Evolutionary conservation across 2,113 vertebrate genomes (phyloP).

Genomic region (Vombatus ursinus): DNA sequence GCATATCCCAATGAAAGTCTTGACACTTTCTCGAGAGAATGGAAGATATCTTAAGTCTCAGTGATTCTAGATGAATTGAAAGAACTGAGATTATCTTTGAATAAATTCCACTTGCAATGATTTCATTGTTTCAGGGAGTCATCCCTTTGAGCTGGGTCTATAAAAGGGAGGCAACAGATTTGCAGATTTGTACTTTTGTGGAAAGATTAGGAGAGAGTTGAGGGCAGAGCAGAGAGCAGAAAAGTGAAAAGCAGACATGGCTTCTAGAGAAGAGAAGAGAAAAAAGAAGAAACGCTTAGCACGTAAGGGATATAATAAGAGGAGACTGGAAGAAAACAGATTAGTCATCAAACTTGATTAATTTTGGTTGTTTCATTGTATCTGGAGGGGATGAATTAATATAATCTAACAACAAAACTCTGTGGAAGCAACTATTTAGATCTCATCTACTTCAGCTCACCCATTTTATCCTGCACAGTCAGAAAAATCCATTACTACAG

Average conservation of each 20-base stretch:
- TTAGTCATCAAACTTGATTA: conserved; percentile 29
- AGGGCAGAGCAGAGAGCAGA: not conserved
- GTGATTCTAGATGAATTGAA: not conserved
- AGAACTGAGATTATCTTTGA: not conserved
- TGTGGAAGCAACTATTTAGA: conserved; percentile 32
- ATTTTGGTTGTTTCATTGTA: not conserved
- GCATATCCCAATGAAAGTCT: not conserved
- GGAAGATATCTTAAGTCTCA: not conserved
- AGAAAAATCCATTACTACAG: conserved; percentile 43
- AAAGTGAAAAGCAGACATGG: not conserved
- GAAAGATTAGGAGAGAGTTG: not conserved
- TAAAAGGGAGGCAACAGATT: not conserved
- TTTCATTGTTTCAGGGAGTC: not conserved
- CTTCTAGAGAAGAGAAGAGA: not conserved
- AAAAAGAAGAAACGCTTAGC: not conserved
- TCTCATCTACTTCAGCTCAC: conserved; percentile 39
- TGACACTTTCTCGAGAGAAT: not conserved
- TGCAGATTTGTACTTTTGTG: not conserved
- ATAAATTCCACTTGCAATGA: not conserved
- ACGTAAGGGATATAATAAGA: conserved; percentile 21
- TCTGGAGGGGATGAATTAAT: conserved; percentile 35
- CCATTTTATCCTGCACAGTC: not conserved
- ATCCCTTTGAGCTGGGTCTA: not conserved
- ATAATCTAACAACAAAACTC: conserved; percentile 25
- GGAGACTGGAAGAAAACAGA: conserved; percentile 34